phyloP scores from a whole-genome alignment of 2,113 vertebrate species.

The Orcinus orca region DNA sequence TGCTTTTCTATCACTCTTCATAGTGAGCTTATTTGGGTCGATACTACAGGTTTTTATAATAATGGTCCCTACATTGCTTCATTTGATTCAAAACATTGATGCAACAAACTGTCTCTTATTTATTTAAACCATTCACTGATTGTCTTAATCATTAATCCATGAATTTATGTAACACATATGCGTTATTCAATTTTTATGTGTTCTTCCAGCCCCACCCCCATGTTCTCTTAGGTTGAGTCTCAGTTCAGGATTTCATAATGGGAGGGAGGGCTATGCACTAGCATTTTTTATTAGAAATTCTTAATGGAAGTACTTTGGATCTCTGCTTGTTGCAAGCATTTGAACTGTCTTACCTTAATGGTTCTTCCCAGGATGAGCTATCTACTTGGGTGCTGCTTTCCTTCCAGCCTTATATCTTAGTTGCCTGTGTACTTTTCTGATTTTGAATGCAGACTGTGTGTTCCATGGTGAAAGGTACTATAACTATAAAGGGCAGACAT shows the following conservation, averaged over 20 bases:
- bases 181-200: background rate
- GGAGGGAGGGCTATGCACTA: background rate
- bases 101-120: background rate
- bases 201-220: background rate
- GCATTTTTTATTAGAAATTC: background rate
- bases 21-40: background rate
- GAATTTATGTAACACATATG: background rate
- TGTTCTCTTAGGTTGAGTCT: background rate
- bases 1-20: background rate
- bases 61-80: background rate
- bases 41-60: background rate
- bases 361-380: fast-evolving
- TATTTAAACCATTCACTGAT: background rate
- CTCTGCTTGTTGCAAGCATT: background rate
- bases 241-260: background rate
- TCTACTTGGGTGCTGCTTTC: background rate
- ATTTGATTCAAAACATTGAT: background rate
- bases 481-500: background rate
- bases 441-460: background rate
- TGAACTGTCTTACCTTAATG: background rate
- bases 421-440: background rate
- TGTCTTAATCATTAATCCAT: background rate
- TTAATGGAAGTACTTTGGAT: background rate
- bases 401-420: background rate
- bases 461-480: background rate